These are phyloP conservation scores for Gobiocypris rarus DNA, from an alignment of 2,113 vertebrate species.

Conservation along the genomic window DNA sequence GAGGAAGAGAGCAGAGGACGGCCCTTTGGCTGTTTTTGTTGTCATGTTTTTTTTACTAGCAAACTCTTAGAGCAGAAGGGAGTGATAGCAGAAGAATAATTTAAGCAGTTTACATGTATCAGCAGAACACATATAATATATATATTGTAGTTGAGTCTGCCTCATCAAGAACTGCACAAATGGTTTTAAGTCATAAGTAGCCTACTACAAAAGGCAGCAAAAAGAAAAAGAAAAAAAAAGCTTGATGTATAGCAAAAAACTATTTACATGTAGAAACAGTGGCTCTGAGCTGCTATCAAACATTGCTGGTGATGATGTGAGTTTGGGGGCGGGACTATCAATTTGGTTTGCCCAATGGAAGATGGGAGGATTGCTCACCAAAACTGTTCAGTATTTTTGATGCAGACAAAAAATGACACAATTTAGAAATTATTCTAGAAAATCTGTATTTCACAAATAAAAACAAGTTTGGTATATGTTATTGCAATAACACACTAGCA, in stretches of 20 bases:
- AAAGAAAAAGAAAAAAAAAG: too few species aligned
- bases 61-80: conserved; percentile 45
- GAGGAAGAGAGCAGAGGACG: conserved; percentile 50
- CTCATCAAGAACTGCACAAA: neutral
- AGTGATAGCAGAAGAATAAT: conserved; percentile 52
- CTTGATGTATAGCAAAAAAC: too few species aligned
- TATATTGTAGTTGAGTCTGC: neutral
- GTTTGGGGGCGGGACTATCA: neutral
- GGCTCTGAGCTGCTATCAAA: neutral
- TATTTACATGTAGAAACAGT: too few species aligned
- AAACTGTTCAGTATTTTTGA: neutral
- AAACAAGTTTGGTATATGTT: neutral
- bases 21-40: conserved; percentile 53
- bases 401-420: neutral
- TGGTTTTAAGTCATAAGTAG: conserved; percentile 2
- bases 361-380: neutral
- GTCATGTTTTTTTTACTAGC: conserved; percentile 48
- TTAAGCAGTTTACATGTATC: conserved; percentile 40
- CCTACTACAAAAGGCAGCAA: neutral
- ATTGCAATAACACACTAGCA: neutral
- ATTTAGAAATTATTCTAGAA: neutral
- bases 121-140: neutral
- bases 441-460: neutral
- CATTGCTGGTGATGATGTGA: too few species aligned
- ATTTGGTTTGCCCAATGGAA: neutral